Base-by-base conservation (phyloP, 2,113 vertebrate species). In the Turdus rufiventris region DNA sequence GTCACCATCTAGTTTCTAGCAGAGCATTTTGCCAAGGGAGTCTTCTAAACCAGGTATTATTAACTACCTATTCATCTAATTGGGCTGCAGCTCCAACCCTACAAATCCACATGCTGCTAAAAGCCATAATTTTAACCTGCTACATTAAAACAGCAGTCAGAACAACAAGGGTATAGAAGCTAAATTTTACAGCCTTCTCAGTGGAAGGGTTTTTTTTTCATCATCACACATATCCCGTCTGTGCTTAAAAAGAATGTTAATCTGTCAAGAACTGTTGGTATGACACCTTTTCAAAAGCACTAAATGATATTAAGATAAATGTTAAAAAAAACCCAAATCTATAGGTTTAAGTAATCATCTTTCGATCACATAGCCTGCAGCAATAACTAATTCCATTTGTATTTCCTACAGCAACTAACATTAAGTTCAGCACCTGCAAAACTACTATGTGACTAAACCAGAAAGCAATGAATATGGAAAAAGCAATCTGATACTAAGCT, bases 391-490 rank as follows among this genome's bases (percentile, higher is more conserved):
- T 76, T 83, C 60, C 19, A 73, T 48, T 58, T 71, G 11, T 60
- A 85, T 61, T 90, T 96, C n/a, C 83, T 88, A 89, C 63, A 76
- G 79, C 18, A 91, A 50, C 72, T 62, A 85, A 34, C 65, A 84
- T 53, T 96, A 71, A 92, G 90, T 86, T 65, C 80, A 91, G 67
- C 85, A 96, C 94, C 88, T 92, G 88, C 85, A 95, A 88, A 94
- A 90, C 79, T 76, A 93, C 54, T 96, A 91, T 93, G 75, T 82
- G 76, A 84, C 95, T 93, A 82, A 91, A 92, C 81, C 68, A 95
- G 80, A 88, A 94, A 90, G 86, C 76, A 95, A 96, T 76, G 42
- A 97, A 96, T 96, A 96, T 91, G 85, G 75, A 95, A 88, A 95
- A 91, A 93, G 91, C 92, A 96, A 97, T 77, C 45, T 87, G 80